These are phyloP conservation scores for Thamnophis sirtalis DNA, from an alignment of 2,113 vertebrate species.

Conservation along the genomic window DNA sequence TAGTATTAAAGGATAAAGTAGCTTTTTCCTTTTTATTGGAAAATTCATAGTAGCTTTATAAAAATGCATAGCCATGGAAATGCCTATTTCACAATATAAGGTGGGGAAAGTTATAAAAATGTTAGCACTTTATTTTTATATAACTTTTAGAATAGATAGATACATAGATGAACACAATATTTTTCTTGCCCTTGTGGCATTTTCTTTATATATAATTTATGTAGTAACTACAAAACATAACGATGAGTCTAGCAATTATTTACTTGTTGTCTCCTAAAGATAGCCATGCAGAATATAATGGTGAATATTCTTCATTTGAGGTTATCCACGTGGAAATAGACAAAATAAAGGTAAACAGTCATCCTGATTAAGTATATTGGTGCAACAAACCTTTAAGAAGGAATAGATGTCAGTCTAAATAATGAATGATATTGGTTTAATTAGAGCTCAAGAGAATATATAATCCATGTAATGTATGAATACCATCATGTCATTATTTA, in stretches of 20 bases:
- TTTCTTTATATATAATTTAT: background rate
- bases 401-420: background rate
- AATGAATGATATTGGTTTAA: background rate
- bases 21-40: background rate
- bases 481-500: background rate
- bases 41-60: background rate
- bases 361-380: background rate
- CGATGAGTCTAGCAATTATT: background rate
- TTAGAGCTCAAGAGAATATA: background rate
- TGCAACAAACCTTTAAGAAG: background rate
- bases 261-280: background rate
- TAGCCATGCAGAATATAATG: background rate
- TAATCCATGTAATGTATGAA: background rate
- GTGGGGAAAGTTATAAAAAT: background rate
- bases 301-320: background rate
- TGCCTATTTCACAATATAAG: background rate
- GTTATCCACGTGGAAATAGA: background rate
- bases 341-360: background rate
- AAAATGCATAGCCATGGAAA: background rate
- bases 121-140: conserved; percentile 9
- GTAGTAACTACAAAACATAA: background rate
- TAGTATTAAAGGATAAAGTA: background rate
- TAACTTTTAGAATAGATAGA: background rate
- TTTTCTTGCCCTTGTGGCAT: background rate
- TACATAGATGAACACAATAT: background rate